Conservation (phyloP, 2,888 invertebrate genomes). For the Desoria tigrina region DNA sequence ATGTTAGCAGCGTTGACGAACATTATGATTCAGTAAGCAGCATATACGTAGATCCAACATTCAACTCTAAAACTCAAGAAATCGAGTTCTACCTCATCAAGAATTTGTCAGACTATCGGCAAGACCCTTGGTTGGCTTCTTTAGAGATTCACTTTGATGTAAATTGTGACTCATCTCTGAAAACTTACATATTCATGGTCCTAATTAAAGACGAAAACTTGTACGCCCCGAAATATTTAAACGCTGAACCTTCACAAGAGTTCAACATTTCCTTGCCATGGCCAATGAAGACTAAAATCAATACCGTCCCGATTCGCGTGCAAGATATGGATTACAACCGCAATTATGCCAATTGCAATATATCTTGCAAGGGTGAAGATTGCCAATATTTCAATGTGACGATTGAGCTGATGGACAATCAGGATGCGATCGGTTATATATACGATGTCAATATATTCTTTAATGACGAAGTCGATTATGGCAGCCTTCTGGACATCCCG, state of each 20-base stretch:
- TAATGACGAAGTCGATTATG: background rate
- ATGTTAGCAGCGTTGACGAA: background rate
- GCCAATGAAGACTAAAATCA: background rate
- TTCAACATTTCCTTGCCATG: constrained; percentile 10
- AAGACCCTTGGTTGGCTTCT: constrained; percentile 24
- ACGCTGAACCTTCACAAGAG: background rate
- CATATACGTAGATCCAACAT: constrained; percentile 2
- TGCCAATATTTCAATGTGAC: constrained; percentile 21
- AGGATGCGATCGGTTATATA: constrained; percentile 13
- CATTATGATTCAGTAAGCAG: background rate
- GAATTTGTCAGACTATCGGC: constrained; percentile 20
- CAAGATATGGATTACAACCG: constrained; percentile 34
- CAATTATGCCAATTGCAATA: constrained; percentile 19
- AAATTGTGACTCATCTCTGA: constrained; percentile 5
- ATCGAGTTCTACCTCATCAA: constrained; percentile 25
- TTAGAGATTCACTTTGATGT: constrained; percentile 30
- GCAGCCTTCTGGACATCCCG: background rate
- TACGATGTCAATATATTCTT: constrained; percentile 11
- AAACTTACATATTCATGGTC: constrained; percentile 32
- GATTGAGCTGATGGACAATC: background rate
- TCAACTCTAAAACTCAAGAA: background rate
- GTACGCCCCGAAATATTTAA: constrained; percentile 23
- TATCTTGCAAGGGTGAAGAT: constrained; percentile 16
- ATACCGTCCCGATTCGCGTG: constrained; percentile 16
- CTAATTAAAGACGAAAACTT: constrained; percentile 40